Conservation (phyloP, 2,113 vertebrate genomes). For the Reinhardtius hippoglossoides region DNA sequence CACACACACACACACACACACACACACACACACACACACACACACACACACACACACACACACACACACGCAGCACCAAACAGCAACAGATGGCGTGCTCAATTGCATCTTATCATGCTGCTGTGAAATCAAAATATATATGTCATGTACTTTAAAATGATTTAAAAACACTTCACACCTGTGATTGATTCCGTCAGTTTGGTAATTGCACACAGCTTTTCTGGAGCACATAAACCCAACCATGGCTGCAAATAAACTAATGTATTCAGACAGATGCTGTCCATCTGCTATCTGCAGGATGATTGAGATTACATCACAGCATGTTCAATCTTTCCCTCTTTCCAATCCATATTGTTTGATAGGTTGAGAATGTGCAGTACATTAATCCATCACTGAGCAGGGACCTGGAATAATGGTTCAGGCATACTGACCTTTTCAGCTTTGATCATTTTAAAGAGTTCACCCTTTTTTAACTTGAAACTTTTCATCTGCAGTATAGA, state of each 20-base stretch:
- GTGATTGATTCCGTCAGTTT: conserved; percentile 58
- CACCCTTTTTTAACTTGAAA: background rate
- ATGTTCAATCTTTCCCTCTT: conserved; percentile 17
- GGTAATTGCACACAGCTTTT: conserved; percentile 52
- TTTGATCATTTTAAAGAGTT: conserved; percentile 1
- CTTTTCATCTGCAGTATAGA: conserved; percentile 20
- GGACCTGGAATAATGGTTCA: conserved; percentile 15
- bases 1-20: background rate
- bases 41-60: background rate
- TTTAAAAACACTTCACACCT: conserved; percentile 62
- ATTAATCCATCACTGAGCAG: background rate
- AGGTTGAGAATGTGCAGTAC: background rate
- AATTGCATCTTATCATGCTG: conserved; percentile 49
- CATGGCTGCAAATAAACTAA: conserved; percentile 38
- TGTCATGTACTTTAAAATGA: conserved; percentile 30
- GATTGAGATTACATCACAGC: conserved; percentile 14
- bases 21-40: background rate
- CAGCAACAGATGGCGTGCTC: conserved; percentile 54
- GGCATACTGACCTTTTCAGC: conserved; percentile 11
- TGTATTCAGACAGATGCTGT: conserved; percentile 50
- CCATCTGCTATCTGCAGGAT: conserved; percentile 60
- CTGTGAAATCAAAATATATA: conserved; percentile 53
- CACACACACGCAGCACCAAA: conserved; percentile 19
- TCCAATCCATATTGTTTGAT: conserved; percentile 1
- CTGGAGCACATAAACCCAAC: conserved; percentile 37